Evolutionary conservation across 2,113 vertebrate species (phyloP).

Genomic region (Mormyrus lacerda): DNA sequence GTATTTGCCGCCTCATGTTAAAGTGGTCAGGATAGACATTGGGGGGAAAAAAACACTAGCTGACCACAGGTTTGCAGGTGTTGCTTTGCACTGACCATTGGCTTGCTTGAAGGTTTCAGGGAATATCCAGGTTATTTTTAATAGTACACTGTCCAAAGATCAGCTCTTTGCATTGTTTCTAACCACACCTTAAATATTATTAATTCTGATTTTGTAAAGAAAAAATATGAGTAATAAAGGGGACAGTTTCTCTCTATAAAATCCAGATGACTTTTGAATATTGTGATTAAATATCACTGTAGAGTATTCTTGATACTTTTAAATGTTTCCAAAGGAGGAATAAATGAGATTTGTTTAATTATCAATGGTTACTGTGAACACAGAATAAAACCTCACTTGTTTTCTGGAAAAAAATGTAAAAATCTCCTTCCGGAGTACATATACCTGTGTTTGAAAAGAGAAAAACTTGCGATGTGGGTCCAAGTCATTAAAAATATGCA

Average conservation of each 20-base stretch:
- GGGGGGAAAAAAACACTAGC: neutral
- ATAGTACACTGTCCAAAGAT: constrained; percentile 10
- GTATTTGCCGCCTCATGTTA: neutral
- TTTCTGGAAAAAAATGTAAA: neutral
- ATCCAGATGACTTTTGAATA: constrained; percentile 10
- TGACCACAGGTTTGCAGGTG: neutral
- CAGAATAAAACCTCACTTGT: constrained; percentile 6
- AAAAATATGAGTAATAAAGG: neutral
- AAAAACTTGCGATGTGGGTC: constrained; percentile 12
- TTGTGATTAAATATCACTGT: neutral
- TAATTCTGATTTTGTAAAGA: neutral
- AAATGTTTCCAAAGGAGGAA: neutral
- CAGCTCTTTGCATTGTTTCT: neutral
- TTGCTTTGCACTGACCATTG: neutral
- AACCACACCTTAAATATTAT: neutral
- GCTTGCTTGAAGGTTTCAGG: constrained; percentile 9
- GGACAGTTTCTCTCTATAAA: neutral
- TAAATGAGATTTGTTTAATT: neutral
- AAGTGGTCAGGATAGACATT: neutral
- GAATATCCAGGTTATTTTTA: constrained; percentile 16
- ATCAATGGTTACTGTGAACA: neutral
- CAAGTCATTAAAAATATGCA: constrained; percentile 13
- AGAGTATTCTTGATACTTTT: constrained; percentile 12
- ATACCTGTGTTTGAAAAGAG: constrained; percentile 15
- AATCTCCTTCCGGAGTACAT: neutral